Evolutionary conservation across 2,797 vertebrate genomes (phyloP), one percentile per base, ranked within the genome.

Genomic region (Megaceryle alcyon): DNA sequence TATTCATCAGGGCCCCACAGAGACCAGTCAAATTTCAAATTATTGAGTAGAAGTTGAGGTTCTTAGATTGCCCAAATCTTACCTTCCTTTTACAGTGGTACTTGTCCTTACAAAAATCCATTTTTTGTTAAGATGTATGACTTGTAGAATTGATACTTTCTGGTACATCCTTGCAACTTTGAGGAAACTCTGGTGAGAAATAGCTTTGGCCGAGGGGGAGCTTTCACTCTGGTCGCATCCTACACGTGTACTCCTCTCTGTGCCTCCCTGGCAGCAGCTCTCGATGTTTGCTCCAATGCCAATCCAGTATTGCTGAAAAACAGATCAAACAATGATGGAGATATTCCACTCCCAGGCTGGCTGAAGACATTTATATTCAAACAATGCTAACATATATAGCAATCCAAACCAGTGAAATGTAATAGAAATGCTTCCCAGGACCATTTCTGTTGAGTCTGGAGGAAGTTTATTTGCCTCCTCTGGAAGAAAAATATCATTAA

Each of bases 191-290:
- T 77, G 43, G 19, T 63, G 46, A 73, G 43, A 88, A 73, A 64
- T 20, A 39, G 33, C 44, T 68, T 60, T 73, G n/a, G 60, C 66
- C 63, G 31, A 48, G 31, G 31, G 5, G 14, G 9, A 73, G 33
- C 39, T 82, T 80, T 60, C 41, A 28, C 21, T 44, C 15, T 0
- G 0, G 57, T 41, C 1, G 0, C 65, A 91, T 44, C 41, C 81
- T 59, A 39, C 61, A 73, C 6, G 0, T 1, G 2, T 54, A 43
- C 11, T 73, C 37, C 10, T 73, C 66, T 31, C 48, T 26, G 19
- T 4, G 2, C 56, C 53, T 57, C 33, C 48, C 44, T 49, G 33
- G 33, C 70, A 88, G 63, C 41, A 39, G 25, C 66, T 69, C 25
- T n/a, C 2, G 1, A 35, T 4, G 2, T 37, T 57, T 82, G 6